Evolutionary conservation across 2,888 invertebrate species (phyloP).

Genomic region (Ochropacha duplaris): DNA sequence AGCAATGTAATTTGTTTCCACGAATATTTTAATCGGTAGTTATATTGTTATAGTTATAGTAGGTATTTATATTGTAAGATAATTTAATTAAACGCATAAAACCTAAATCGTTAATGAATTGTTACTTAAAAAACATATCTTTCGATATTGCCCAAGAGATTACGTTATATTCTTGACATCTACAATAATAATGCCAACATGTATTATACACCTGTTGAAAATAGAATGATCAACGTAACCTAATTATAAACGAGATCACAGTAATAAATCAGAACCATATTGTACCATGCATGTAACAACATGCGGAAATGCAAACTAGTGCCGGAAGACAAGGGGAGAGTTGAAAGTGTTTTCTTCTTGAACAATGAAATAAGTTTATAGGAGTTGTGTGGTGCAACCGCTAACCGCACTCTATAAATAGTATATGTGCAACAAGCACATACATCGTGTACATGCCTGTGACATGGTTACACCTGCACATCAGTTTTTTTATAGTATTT

Average conservation of each 20-base stretch:
- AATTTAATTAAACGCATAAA: too few species aligned
- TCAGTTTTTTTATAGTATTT: too few species aligned
- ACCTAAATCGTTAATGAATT: too few species aligned
- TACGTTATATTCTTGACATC: neutral
- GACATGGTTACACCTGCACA: neutral
- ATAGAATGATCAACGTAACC: neutral
- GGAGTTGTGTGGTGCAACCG: conserved; percentile 43
- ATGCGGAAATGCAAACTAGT: conserved; percentile 34
- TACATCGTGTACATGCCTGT: conserved; percentile 31
- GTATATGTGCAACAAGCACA: conserved; percentile 40
- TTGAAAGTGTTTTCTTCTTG: conserved; percentile 43
- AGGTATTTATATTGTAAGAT: too few species aligned
- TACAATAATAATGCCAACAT: neutral
- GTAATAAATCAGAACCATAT: neutral
- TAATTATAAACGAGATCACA: neutral
- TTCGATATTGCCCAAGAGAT: neutral
- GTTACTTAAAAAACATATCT: too few species aligned
- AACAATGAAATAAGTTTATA: conserved; percentile 57
- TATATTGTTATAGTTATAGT: too few species aligned
- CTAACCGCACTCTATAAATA: conserved; percentile 45
- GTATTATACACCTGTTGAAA: neutral
- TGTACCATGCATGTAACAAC: conserved; percentile 17
- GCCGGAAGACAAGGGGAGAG: conserved; percentile 44
- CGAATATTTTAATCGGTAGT: too few species aligned
- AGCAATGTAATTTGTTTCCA: too few species aligned